Base-by-base conservation (phyloP, 2,113 vertebrate genomes). In the Deroptyus accipitrinus region DNA sequence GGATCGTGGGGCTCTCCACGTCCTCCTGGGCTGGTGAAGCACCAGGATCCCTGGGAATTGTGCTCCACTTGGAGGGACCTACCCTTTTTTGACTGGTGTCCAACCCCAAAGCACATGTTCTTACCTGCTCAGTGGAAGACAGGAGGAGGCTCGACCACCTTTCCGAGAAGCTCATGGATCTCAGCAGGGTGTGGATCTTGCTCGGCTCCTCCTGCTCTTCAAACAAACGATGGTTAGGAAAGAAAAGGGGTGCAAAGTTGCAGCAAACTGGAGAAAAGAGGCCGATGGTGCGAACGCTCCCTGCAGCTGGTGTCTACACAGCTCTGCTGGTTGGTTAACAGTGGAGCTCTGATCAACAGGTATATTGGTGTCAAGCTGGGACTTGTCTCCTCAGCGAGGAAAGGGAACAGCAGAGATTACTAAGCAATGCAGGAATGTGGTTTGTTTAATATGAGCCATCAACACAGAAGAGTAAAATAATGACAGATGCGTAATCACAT, bases 381-480 rank as follows among this genome's bases (percentile, higher is more conserved):
- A 92, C 98, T 97, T 97, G 98, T 95, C 95, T 95, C 92, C 85
- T 94, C 66, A 0, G 95, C 70, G 24, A 98, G 93, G 91, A 87
- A 27, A 95, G 96, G 94, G 91, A 97, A 91, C 51, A 97, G 90
- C 76, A 87, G 88, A 95, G 92, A 97, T 98, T 97, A 98, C 97
- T 97, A 89, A 97, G 94, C 82, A 5, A 95, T 88, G 92, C 90
- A 97, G 95, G 98, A 98, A 98, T 98, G 97, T 94, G 93, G 97
- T 97, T 98, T 97, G 97, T 95, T 97, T 97, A 97, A 96, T 96
- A 72, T 87, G 96, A 91, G 92, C 83, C 96, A 93, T 97, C 96
- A 83, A 51, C 67, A 64, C 48, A 86, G 85, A 42, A 95, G 94
- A 94, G 93, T 91, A 93, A 91, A 96, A 97, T 96, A 97, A 98